phyloP scores from a whole-genome alignment of 2,888 invertebrate genomes.

The Pollenia angustigena region DNA sequence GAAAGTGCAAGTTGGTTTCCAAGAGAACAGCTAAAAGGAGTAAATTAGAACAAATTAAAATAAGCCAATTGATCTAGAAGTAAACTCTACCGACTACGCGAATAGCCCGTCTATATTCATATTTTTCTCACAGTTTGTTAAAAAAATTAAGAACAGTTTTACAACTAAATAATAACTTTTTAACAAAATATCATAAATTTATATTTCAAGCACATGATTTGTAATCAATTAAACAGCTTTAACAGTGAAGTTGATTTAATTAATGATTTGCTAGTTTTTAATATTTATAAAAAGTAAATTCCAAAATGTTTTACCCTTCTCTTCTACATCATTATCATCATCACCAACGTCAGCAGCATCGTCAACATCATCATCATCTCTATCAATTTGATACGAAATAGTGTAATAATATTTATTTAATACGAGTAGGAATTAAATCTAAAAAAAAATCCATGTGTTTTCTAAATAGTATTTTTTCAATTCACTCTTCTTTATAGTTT shows the following conservation, averaged over 20 bases:
- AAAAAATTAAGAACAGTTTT: not conserved
- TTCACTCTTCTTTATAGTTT: not conserved
- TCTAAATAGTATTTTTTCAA: not conserved
- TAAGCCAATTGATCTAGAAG: too few species aligned
- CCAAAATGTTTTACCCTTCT: slow-evolving; percentile 17
- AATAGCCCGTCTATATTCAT: too few species aligned
- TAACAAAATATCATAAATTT: not conserved
- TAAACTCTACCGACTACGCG: too few species aligned
- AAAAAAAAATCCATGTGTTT: slow-evolving; percentile 41
- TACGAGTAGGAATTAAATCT: not conserved
- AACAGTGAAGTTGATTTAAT: slow-evolving; percentile 33
- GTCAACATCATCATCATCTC: not conserved
- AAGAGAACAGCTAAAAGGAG: too few species aligned
- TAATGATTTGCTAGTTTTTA: not conserved
- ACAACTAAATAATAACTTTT: not conserved
- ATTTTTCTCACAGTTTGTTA: too few species aligned
- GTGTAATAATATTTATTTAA: slow-evolving; percentile 12
- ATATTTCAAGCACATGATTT: slow-evolving; percentile 41
- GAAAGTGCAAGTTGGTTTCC: too few species aligned
- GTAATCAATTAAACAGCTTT: slow-evolving; percentile 28
- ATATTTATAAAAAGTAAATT: not conserved
- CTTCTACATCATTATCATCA: slow-evolving; percentile 15
- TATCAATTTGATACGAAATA: not conserved
- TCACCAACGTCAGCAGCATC: not conserved
- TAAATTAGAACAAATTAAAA: too few species aligned